Conservation (phyloP, 2,797 vertebrate species). For the Columba guinea region DNA sequence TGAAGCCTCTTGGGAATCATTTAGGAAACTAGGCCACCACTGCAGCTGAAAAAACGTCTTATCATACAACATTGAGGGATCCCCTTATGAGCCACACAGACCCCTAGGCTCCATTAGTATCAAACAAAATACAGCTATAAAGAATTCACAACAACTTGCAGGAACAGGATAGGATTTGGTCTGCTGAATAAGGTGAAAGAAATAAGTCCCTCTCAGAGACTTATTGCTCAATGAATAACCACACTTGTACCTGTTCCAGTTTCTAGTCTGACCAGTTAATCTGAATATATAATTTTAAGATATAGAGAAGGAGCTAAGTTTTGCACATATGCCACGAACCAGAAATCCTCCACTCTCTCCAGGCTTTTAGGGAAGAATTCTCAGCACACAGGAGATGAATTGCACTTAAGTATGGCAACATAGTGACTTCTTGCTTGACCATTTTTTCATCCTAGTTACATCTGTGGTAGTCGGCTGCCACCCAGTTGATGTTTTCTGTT, state of each 20-base stretch:
- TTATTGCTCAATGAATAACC: neutral
- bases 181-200: neutral
- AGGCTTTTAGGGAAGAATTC: neutral
- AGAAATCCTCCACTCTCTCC: neutral
- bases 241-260: neutral
- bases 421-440: neutral
- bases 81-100: neutral
- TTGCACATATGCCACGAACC: neutral
- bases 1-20: neutral
- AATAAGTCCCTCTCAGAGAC: neutral
- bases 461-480: neutral
- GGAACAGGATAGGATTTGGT: neutral
- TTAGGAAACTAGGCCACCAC: neutral
- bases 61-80: neutral
- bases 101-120: neutral
- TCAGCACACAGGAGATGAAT: neutral
- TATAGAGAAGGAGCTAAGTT: neutral
- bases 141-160: neutral
- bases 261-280: neutral
- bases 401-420: neutral
- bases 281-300: neutral
- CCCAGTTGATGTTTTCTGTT: neutral
- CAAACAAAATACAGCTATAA: neutral
- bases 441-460: neutral
- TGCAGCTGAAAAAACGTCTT: neutral